A percentile compares a stretch with the other conserved stretches of the same genome.
phyloP scores from a whole-genome alignment of 1,140 invertebrate species.

The Branchinecta lindahli region DNA sequence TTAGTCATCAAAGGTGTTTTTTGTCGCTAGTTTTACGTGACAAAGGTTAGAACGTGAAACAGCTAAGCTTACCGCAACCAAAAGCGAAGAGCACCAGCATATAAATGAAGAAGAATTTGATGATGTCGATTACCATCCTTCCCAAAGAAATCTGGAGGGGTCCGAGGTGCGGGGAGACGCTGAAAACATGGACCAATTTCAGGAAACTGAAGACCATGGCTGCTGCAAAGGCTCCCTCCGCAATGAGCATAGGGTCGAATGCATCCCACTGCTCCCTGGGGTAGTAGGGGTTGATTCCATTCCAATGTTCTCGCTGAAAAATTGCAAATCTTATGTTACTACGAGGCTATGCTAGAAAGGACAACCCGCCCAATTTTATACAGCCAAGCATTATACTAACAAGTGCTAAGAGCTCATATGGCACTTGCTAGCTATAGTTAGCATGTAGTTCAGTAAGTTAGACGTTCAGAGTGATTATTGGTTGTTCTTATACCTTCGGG shows the following conservation, averaged over 20 bases:
- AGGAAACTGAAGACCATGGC: constrained; percentile 87
- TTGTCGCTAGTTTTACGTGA: too few species aligned
- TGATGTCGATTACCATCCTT: constrained; percentile 80
- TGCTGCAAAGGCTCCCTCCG: constrained; percentile 82
- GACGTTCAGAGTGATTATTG: too few species aligned
- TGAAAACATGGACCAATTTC: constrained; percentile 89
- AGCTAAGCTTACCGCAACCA: constrained; percentile 48
- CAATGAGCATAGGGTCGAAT: constrained; percentile 82
- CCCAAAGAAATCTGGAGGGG: constrained; percentile 75
- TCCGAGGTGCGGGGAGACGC: constrained; percentile 82
- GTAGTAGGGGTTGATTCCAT: constrained; percentile 57
- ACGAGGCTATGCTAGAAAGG: too few species aligned
- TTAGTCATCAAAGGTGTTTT: too few species aligned
- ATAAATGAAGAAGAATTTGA: constrained; percentile 87
- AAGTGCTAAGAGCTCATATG: too few species aligned
- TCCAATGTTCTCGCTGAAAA: constrained; percentile 48
- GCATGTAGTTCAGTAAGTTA: too few species aligned
- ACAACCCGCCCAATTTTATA: too few species aligned
- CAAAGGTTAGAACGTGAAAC: too few species aligned
- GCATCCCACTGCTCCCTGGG: constrained; percentile 75
- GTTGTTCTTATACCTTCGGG: too few species aligned
- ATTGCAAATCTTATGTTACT: not conserved
- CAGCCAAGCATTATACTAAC: too few species aligned
- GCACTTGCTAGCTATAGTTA: not conserved
- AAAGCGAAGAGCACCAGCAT: constrained; percentile 75